Base-by-base conservation (phyloP, 2,888 invertebrate species). In the Microdon myrmicae region DNA sequence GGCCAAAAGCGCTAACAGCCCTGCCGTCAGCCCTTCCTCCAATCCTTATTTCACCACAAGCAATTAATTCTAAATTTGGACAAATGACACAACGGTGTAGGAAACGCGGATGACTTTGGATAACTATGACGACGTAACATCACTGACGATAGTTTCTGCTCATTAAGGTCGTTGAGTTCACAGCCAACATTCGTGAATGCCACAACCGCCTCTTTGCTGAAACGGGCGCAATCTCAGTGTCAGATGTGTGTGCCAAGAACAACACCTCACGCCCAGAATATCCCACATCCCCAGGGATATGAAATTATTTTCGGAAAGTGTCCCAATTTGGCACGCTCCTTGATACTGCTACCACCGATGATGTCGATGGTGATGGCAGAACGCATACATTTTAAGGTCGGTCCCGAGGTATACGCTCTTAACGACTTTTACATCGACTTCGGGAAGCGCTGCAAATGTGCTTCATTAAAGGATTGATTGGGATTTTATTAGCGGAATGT, bases 11-110 rank as follows among this genome's bases (percentile, higher is more conserved):
- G 14, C 44, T 28, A n/a, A 19, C 34, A 9, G 16, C 28, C 23
- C 23, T 38, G 35, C 29, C 17, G 17, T 19, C 31, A 31, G 31
- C 37, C 31, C 45, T 31, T 38, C 45, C 31, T n/a, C n/a, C n/a
- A n/a, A n/a, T n/a, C n/a, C n/a, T n/a, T n/a, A n/a, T n/a, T n/a
- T n/a, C n/a, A n/a, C n/a, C n/a, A n/a, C n/a, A n/a, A 45, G 38
- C 45, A 54, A 54, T 54, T 54, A 45, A 54, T 54, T 54, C 54
- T 54, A 54, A 54, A 45, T 54, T 54, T 54, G 54, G 54, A 54
- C 44, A 45, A n/a, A 45, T 44, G 41, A 34, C 23, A 8, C 12
- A 8, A 19, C n/a, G n/a, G n/a, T n/a, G n/a, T n/a, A n/a, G n/a
- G n/a, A n/a, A n/a, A n/a, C 26, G 5, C 3, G 16, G 16, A 16